Evolutionary conservation across 2,113 vertebrate species (phyloP).

Genomic region (Larimichthys polyactis): DNA sequence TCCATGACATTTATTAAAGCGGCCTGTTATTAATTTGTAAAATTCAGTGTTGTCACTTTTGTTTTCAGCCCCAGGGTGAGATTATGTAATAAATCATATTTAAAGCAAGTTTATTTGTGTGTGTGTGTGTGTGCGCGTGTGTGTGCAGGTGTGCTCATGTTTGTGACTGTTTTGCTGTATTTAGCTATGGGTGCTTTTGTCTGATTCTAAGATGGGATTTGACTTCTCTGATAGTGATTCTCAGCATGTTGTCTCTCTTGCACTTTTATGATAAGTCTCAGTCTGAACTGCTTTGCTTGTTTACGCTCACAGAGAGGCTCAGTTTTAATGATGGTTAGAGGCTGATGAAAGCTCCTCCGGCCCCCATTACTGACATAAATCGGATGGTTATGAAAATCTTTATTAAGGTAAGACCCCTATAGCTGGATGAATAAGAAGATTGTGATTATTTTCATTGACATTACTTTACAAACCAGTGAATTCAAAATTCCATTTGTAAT

Average conservation of each 20-base stretch:
- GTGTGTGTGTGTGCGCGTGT: constrained; percentile 14
- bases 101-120: constrained; percentile 13
- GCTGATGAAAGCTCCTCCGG: constrained; percentile 38
- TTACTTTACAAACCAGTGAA: constrained; percentile 46
- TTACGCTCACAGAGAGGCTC: constrained; percentile 50
- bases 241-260: constrained; percentile 44
- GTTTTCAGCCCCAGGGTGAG: constrained; percentile 32
- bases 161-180: not conserved
- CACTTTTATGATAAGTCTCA: constrained; percentile 52
- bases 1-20: constrained; percentile 54
- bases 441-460: constrained; percentile 34
- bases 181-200: constrained; percentile 32
- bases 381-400: constrained; percentile 44
- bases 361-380: constrained; percentile 32
- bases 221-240: constrained; percentile 46
- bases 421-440: constrained; percentile 42
- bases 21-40: constrained; percentile 60
- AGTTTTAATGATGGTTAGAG: constrained; percentile 50
- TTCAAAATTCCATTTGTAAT: constrained; percentile 52
- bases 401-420: constrained; percentile 58
- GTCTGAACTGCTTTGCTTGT: constrained; percentile 45
- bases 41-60: constrained; percentile 42
- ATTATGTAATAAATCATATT: constrained; percentile 43
- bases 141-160: not conserved
- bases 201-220: constrained; percentile 47